Evolutionary conservation across 1,140 invertebrate genomes (phyloP), one percentile per base, ranked within the genome.

Genomic region (Alviniconcha marisindica): DNA sequence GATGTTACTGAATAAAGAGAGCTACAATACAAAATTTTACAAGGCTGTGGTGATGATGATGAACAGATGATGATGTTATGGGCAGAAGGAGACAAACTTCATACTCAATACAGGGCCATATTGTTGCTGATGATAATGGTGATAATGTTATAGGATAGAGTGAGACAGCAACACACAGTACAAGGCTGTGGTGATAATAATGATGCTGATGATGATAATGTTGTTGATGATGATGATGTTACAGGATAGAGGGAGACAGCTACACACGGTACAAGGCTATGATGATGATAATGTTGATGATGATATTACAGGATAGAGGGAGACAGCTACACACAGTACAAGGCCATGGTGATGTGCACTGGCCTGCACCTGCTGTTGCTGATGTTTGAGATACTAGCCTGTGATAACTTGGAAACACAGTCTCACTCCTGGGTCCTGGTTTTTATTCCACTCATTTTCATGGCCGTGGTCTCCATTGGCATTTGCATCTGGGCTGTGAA

Each of bases 401-500:
- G 98, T 94, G 97, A 99, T 94, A 98, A 99, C 94, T 93, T 99
- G 76, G 97, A 98, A 90, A 97, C 90, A 28, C 94, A 95, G n/a
- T 95, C 96, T 82, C 97, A 98, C 94, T 88, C 88, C 18, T 92
- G 93, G 98, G 98, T 98, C 88, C 95, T 99, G 83, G 97, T 99
- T 60, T 99, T 99, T 93, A 97, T 98, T 93, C 98, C 98, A 21
- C 94, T 99, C 60, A 98, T 99, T 90, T 98, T 99, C 92, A 97
- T 99, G 86, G 98, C 97, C 48, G 96, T 99, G 87, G 96, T 99
- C 44, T 98, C 98, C 73, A 98, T 99, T 88, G 97, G 97, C 24
- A 97, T 99, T 54, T 99, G 98, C 92, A 97, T 99, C 89, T 99
- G 98, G 98, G 97, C 98, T 85, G 97, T 99, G 1, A 99, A 99